phyloP scores from a whole-genome alignment of 1,140 invertebrate species.

The Colletes latitarsis region DNA sequence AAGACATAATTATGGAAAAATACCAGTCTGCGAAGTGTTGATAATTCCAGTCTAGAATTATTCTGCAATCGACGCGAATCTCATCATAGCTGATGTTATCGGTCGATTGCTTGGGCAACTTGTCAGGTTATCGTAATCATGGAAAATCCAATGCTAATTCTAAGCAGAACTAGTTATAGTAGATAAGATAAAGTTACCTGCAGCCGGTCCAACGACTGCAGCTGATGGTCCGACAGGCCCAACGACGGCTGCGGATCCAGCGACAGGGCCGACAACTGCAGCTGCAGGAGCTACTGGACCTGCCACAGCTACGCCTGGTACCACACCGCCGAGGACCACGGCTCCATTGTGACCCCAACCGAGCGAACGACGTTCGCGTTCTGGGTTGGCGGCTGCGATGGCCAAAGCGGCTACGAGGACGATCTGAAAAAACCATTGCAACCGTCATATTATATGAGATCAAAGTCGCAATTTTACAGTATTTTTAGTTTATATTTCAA shows the following conservation, averaged over 20 bases:
- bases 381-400: conserved; percentile 43
- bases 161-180: too few relatives aligned
- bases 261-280: conserved; percentile 55
- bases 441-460: too few relatives aligned
- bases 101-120: too few relatives aligned
- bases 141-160: neutral
- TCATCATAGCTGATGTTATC: too few relatives aligned
- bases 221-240: conserved; percentile 43
- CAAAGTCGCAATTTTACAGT: too few relatives aligned
- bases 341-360: conserved; percentile 53
- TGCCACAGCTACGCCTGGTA: conserved; percentile 26
- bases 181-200: conserved; percentile 24
- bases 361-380: conserved; percentile 64
- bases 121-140: neutral
- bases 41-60: neutral
- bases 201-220: conserved; percentile 55
- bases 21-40: too few relatives aligned
- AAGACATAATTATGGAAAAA: too few relatives aligned
- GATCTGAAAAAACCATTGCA: conserved; percentile 27
- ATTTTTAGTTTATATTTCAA: too few relatives aligned
- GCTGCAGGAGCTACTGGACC: conserved; percentile 40
- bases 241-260: conserved; percentile 39
- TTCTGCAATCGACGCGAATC: neutral
- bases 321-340: conserved; percentile 43
- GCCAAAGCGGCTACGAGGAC: conserved; percentile 40